Evolutionary conservation across 2,888 invertebrate genomes (phyloP), one percentile per base, ranked within the genome.

Genomic region (Drosophila hamatofila): DNA sequence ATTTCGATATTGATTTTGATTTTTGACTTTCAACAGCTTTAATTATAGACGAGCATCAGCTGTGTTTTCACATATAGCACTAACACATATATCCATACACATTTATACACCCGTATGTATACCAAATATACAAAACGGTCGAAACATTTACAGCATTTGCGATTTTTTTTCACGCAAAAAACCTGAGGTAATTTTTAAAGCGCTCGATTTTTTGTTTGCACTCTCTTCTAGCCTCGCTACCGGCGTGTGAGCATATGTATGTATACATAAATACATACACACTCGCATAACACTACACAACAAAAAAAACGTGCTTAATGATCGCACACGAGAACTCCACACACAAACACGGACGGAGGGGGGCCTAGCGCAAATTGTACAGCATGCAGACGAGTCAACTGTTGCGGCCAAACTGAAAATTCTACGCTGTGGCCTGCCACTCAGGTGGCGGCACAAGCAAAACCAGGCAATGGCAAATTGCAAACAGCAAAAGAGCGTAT

Each of bases 301-400:
- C n/a, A n/a, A n/a, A n/a, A 52, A 76, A 87, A 88, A 83, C 88
- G 83, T 81, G 83, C 85, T 77, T 60, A 66, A 77, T 80, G 89
- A 84, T 83, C 83, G 74, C 75, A 54, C 42, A 44, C 44, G 21
- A 66, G 49, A 63, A 54, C 46, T 51, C 49, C 52, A 56, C 66
- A 67, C 64, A 73, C 59, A 51, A 49, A 64, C 11, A 61, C 66
- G 72, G 72, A 80, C 77, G 78, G 68, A 59, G 60, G 52, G 63
- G 49, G 42, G 73, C 57, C 59, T 57, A 58, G 60, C 66, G 52
- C 64, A 78, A 63, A 76, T 59, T 61, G 27, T 59, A 59, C 56
- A 78, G 75, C 89, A 89, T 84, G 85, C 89, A 88, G 82, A 89
- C 88, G 82, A 89, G 77, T 88, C 80, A 85, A 89, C 84, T 81